These are phyloP conservation scores for Tenthredo livida DNA, from an alignment of 2,888 invertebrate species.

Conservation along the genomic window DNA sequence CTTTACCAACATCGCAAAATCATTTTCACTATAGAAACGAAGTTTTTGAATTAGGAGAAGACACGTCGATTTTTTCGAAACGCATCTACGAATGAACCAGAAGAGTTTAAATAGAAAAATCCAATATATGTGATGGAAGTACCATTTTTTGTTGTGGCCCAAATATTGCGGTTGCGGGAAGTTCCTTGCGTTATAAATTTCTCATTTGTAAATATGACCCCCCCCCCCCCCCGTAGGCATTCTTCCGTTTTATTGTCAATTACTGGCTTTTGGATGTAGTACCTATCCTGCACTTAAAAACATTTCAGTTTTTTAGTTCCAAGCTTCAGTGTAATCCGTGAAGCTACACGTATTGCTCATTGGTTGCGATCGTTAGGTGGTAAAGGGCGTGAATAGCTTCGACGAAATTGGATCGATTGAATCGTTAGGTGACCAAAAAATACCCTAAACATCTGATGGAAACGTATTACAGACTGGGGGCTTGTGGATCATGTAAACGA, in stretches of 20 bases:
- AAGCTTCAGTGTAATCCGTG: not conserved
- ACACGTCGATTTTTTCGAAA: too few species aligned
- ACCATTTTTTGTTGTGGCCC: too few species aligned
- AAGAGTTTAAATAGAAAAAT: too few species aligned
- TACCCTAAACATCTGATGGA: not conserved
- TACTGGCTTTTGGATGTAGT: not conserved
- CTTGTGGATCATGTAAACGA: constrained; percentile 27
- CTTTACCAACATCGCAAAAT: not conserved
- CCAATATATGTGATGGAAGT: too few species aligned
- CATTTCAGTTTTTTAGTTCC: not conserved
- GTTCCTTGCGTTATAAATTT: too few species aligned
- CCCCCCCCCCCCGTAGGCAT: not conserved
- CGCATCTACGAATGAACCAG: too few species aligned
- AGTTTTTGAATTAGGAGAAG: too few species aligned
- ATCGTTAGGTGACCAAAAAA: not conserved
- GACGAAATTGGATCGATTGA: not conserved
- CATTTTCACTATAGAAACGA: too few species aligned
- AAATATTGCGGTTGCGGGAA: too few species aligned
- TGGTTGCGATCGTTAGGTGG: not conserved
- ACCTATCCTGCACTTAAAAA: not conserved
- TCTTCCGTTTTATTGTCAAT: not conserved
- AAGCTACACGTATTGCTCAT: not conserved
- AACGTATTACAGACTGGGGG: not conserved
- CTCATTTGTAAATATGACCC: too few species aligned
- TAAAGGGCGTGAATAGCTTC: not conserved